These are phyloP conservation scores for Drepana arcuata DNA, from an alignment of 1,140 invertebrate species.

Conservation along the genomic window DNA sequence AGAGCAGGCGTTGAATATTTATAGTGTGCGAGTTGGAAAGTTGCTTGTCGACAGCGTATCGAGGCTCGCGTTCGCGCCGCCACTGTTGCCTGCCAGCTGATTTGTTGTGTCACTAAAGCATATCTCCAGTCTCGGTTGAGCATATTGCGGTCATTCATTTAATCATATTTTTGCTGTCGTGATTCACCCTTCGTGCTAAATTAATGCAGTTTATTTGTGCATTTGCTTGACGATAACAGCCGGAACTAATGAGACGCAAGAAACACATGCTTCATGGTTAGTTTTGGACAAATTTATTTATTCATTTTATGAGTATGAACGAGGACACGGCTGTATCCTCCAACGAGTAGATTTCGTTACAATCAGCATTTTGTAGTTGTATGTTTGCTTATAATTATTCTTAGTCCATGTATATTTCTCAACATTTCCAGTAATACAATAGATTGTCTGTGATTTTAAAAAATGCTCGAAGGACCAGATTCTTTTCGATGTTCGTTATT, in stretches of 20 bases:
- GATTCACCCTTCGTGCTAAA: conserved; percentile 12
- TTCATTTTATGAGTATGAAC: no score
- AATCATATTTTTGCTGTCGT: conserved; percentile 17
- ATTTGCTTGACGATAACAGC: conserved; percentile 3
- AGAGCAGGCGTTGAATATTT: conserved; percentile 56
- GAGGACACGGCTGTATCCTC: no score
- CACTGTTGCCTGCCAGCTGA: conserved; percentile 50
- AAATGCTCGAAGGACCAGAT: no score
- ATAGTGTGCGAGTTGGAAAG: conserved; percentile 60
- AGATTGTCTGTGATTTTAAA: no score
- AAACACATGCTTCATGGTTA: conserved; percentile 13
- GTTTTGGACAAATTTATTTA: no score
- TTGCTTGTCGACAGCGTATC: conserved; percentile 29
- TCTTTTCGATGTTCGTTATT: no score
- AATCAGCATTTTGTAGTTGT: no score
- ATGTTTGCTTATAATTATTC: no score
- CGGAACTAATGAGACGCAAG: conserved; percentile 9
- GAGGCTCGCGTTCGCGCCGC: conserved; percentile 21
- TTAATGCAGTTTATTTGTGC: conserved; percentile 12
- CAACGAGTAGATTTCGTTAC: no score
- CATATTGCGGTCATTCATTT: conserved; percentile 23
- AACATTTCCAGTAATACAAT: no score
- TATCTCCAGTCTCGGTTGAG: conserved; percentile 23
- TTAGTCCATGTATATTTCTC: no score
- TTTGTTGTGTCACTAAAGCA: conserved; percentile 34